phyloP scores from a whole-genome alignment of 2,797 vertebrate species.

The Mycteria americana region DNA sequence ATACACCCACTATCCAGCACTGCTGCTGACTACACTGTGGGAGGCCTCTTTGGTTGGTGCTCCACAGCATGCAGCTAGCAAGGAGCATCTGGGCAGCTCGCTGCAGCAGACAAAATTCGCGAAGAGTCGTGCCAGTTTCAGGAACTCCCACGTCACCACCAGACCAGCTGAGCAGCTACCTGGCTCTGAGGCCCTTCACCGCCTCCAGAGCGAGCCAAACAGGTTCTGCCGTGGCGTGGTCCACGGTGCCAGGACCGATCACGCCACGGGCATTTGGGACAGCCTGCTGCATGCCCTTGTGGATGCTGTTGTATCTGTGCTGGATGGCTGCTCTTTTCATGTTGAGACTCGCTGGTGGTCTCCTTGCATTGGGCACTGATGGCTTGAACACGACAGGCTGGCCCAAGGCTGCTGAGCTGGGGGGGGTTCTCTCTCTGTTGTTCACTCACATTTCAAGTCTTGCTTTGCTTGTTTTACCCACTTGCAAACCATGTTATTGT shows the following conservation, averaged over 20 bases:
- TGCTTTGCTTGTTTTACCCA: background rate
- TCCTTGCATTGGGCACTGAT: background rate
- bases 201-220: background rate
- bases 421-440: background rate
- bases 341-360: background rate
- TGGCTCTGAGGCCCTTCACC: background rate
- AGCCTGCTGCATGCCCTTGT: background rate
- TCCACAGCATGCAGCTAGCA: accelerated
- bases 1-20: accelerated
- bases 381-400: background rate
- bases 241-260: background rate
- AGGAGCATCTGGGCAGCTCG: accelerated
- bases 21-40: accelerated
- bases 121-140: background rate
- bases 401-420: background rate
- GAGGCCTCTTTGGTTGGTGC: background rate
- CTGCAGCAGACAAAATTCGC: accelerated
- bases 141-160: conserved; percentile 12
- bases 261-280: background rate
- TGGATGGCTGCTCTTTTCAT: background rate
- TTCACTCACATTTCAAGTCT: background rate
- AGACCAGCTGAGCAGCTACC: conserved; percentile 39
- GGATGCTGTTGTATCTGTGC: background rate
- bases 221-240: conserved; percentile 1
- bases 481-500: background rate